phyloP scores from a whole-genome alignment of 2,888 invertebrate species.

The Scaptomyza cyrtandrae region DNA sequence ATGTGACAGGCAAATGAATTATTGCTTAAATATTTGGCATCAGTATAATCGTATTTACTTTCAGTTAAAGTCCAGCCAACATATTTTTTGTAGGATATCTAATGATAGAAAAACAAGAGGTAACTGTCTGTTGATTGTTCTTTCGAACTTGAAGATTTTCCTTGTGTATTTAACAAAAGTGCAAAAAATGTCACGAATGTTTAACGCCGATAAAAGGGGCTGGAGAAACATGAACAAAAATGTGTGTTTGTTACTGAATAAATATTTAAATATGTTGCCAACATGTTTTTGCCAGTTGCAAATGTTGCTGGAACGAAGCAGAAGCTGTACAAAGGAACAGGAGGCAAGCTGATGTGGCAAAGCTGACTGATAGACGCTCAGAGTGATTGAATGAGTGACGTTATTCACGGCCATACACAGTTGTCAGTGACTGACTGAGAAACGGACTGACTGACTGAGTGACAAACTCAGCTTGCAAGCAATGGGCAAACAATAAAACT shows the following conservation, averaged over 20 bases:
- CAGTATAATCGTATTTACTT: not conserved
- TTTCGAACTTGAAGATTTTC: not conserved
- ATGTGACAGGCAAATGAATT: not conserved
- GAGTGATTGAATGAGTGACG: conserved; percentile 29
- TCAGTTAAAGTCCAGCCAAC: not conserved
- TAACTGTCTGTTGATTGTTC: conserved; percentile 4
- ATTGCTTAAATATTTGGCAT: too few species aligned
- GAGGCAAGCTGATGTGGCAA: conserved; percentile 18
- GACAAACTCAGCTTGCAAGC: conserved; percentile 40
- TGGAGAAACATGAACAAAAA: conserved; percentile 30
- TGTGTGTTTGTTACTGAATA: conserved; percentile 51
- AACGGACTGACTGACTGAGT: conserved; percentile 33
- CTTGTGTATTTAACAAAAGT: conserved; percentile 2
- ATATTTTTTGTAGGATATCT: too few species aligned
- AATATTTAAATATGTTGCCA: conserved; percentile 58
- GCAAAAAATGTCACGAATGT: conserved; percentile 44
- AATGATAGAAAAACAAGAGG: not conserved
- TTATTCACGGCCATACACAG: conserved; percentile 28
- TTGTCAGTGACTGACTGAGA: conserved; percentile 35
- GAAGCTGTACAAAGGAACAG: conserved; percentile 20
- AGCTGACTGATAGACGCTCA: conserved; percentile 16
- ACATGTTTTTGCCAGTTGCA: conserved; percentile 25
- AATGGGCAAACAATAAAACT: conserved; percentile 17
- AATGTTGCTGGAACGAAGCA: conserved; percentile 22
- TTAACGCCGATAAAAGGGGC: conserved; percentile 26